Conservation (phyloP, 2,888 invertebrate genomes). For the Spodoptera exigua region DNA sequence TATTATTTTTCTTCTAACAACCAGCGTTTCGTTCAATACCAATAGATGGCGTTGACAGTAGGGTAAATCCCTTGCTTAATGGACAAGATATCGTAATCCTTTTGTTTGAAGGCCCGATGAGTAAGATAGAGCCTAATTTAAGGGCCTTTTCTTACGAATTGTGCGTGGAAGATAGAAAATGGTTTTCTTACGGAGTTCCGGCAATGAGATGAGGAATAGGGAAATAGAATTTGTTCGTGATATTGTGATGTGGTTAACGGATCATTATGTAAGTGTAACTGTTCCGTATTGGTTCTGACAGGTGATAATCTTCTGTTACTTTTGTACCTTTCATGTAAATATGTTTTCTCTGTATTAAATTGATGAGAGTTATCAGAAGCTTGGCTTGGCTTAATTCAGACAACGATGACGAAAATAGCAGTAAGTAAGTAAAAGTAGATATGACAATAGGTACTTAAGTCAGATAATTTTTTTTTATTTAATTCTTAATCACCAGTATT, state of each 20-base stretch:
- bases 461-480: no score
- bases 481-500: no score
- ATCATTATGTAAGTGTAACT: neutral
- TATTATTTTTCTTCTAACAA: constrained; percentile 16
- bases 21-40: constrained; percentile 34
- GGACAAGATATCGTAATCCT: constrained; percentile 67
- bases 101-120: constrained; percentile 65
- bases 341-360: no score
- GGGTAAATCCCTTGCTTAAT: constrained; percentile 65
- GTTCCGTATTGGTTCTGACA: no score
- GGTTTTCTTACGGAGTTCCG: constrained; percentile 10
- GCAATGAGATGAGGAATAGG: neutral
- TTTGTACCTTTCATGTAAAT: no score
- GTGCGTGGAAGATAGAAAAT: constrained; percentile 21
- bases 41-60: constrained; percentile 63
- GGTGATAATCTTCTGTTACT: no score
- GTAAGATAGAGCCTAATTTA: constrained; percentile 59
- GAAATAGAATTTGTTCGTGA: neutral
- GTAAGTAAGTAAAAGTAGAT: no score
- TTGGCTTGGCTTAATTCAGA: no score
- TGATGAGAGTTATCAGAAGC: no score
- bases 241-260: neutral
- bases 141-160: constrained; percentile 47
- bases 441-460: no score
- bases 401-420: no score